These are phyloP conservation scores for Andrena dorsata DNA, from an alignment of 2,888 invertebrate genomes.

Conservation along the genomic window DNA sequence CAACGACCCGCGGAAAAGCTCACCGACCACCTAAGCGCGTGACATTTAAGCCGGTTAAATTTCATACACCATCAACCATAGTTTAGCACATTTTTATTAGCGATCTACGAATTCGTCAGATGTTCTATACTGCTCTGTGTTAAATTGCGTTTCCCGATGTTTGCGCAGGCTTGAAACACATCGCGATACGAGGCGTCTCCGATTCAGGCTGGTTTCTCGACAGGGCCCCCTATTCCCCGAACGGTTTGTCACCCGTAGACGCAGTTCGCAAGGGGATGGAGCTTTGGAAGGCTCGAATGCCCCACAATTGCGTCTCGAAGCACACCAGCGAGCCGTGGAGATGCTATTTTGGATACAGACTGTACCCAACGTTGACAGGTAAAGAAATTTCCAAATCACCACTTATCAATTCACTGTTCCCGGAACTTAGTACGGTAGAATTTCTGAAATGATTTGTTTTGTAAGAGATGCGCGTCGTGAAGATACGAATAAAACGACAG, in stretches of 20 bases:
- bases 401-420: neutral
- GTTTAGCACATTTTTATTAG: neutral
- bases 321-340: constrained; percentile 93
- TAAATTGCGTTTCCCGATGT: neutral
- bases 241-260: constrained; percentile 87
- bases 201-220: constrained; percentile 99
- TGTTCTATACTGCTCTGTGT: neutral
- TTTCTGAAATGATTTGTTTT: neutral
- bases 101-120: neutral
- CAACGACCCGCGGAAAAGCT: constrained; percentile 11
- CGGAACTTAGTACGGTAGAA: too few relatives aligned
- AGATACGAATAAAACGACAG: neutral
- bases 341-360: constrained; percentile 95
- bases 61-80: neutral
- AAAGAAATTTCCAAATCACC: constrained; percentile 74
- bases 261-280: constrained; percentile 91
- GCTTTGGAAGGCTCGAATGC: constrained; percentile 93
- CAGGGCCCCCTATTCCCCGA: constrained; percentile 90
- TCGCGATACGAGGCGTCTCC: constrained; percentile 93
- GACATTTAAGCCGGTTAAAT: neutral
- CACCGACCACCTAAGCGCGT: constrained; percentile 5
- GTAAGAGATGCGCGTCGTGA: neutral
- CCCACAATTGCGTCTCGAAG: constrained; percentile 90
- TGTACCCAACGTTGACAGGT: constrained; percentile 94
- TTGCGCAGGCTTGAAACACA: constrained; percentile 84